These are phyloP conservation scores for Drosophila niveifrons DNA, from an alignment of 2,888 invertebrate species.

Conservation along the genomic window DNA sequence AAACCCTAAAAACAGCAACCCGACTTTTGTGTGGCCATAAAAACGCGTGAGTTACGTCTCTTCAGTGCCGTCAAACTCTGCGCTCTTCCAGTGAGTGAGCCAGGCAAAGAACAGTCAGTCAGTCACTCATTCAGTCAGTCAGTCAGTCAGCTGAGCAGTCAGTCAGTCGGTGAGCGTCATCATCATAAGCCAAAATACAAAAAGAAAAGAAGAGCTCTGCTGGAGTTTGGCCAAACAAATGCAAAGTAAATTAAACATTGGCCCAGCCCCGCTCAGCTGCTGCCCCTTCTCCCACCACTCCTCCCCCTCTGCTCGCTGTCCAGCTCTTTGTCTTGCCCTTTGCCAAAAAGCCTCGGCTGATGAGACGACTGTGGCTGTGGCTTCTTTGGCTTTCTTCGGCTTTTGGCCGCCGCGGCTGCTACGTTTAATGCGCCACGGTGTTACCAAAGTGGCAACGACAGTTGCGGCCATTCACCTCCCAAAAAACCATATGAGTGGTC, in stretches of 20 bases:
- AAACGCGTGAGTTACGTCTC: constrained; percentile 72
- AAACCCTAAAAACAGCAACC: constrained; percentile 55
- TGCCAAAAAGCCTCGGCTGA: constrained; percentile 57
- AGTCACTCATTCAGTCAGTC: constrained; percentile 28
- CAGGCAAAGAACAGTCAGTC: constrained; percentile 31
- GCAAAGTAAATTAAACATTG: constrained; percentile 76
- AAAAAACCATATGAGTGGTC: constrained; percentile 63
- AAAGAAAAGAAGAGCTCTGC: constrained; percentile 13
- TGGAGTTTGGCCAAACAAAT: constrained; percentile 72
- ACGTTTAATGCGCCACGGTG: constrained; percentile 79
- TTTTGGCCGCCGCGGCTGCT: constrained; percentile 64
- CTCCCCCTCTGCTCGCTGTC: constrained; percentile 4
- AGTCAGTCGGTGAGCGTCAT: constrained; percentile 46
- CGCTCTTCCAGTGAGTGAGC: constrained; percentile 11
- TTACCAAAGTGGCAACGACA: constrained; percentile 80
- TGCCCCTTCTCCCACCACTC: constrained; percentile 12
- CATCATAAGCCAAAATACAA: constrained; percentile 47
- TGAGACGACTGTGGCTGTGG: constrained; percentile 65
- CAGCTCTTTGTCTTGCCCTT: background rate
- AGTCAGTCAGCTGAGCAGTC: constrained; percentile 20
- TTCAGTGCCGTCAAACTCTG: constrained; percentile 36
- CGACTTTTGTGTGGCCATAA: constrained; percentile 73
- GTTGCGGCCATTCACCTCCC: constrained; percentile 83
- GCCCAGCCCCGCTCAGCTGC: constrained; percentile 12
- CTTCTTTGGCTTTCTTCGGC: constrained; percentile 58